These are phyloP conservation scores for Porites cylindrica DNA, from an alignment of 92 coral and sea anemone species.

Conservation along the genomic window DNA sequence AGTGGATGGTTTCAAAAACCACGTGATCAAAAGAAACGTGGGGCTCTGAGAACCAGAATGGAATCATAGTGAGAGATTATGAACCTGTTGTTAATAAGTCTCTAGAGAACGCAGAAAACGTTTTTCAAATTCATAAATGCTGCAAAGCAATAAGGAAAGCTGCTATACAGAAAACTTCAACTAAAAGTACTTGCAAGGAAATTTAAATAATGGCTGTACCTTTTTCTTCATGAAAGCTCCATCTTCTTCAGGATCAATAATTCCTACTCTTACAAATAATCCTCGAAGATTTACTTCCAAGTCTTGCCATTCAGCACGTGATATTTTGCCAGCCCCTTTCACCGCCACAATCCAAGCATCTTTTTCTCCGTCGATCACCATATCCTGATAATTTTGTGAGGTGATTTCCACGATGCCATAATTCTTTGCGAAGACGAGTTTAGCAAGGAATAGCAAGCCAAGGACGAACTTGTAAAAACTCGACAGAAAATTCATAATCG, in stretches of 20 bases:
- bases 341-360: constrained; percentile 95
- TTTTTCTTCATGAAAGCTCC: constrained; percentile 86
- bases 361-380: constrained; percentile 68
- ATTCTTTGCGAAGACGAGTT: constrained; percentile 13
- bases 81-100: too few relatives aligned
- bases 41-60: too few relatives aligned
- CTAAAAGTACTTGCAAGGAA: not conserved
- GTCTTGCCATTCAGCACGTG: constrained; percentile 69
- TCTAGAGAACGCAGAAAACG: too few relatives aligned
- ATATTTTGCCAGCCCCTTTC: constrained; percentile 72
- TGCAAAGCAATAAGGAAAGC: too few relatives aligned
- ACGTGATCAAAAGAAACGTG: too few relatives aligned
- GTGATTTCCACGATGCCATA: constrained; percentile 70
- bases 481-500: constrained; percentile 20
- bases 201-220: constrained; percentile 45
- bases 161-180: not conserved
- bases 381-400: constrained; percentile 65
- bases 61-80: too few relatives aligned
- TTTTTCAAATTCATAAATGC: too few relatives aligned
- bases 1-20: too few relatives aligned
- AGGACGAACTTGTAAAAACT: constrained; percentile 6
- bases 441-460: constrained; percentile 14
- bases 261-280: constrained; percentile 80
- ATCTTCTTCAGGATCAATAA: constrained; percentile 83
- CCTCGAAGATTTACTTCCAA: constrained; percentile 84